Evolutionary conservation across 2,113 vertebrate genomes (phyloP).

Genomic region (Lampris incognitus): DNA sequence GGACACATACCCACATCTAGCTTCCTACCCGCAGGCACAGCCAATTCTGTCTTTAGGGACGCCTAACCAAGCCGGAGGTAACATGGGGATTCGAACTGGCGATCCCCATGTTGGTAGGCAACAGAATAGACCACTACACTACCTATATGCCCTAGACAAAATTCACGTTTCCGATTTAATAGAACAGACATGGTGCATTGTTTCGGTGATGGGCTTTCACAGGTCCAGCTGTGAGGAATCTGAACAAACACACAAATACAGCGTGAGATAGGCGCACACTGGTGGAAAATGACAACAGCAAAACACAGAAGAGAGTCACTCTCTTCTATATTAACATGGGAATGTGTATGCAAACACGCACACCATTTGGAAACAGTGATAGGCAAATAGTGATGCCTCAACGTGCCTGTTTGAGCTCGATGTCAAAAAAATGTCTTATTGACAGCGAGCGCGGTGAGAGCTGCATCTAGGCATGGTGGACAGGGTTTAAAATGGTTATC

Average conservation of each 20-base stretch:
- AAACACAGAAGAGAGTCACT: not conserved
- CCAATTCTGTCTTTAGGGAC: no score
- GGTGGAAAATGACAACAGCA: conserved; percentile 3
- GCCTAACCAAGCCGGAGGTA: no score
- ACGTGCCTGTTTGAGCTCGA: not conserved
- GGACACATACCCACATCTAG: no score
- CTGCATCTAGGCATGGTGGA: no score
- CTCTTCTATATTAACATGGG: not conserved
- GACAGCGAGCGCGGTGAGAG: no score
- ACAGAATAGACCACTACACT: no score
- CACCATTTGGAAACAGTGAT: not conserved
- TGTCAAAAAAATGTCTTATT: not conserved
- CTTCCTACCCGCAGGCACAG: no score
- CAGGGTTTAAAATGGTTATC: not conserved
- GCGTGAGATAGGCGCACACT: conserved; percentile 10
- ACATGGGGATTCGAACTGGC: no score
- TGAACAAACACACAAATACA: conserved; percentile 26
- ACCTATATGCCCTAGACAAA: not conserved
- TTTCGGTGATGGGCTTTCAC: not conserved
- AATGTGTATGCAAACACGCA: not conserved
- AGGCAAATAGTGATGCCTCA: not conserved
- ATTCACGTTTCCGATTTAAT: conserved; percentile 33
- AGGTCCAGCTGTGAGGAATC: not conserved
- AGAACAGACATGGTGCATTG: conserved; percentile 13
- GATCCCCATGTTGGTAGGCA: no score